Evolutionary conservation across 37 sponge, comb jelly and placozoan species (phyloP).

Genomic region (Ephydatia muelleri): DNA sequence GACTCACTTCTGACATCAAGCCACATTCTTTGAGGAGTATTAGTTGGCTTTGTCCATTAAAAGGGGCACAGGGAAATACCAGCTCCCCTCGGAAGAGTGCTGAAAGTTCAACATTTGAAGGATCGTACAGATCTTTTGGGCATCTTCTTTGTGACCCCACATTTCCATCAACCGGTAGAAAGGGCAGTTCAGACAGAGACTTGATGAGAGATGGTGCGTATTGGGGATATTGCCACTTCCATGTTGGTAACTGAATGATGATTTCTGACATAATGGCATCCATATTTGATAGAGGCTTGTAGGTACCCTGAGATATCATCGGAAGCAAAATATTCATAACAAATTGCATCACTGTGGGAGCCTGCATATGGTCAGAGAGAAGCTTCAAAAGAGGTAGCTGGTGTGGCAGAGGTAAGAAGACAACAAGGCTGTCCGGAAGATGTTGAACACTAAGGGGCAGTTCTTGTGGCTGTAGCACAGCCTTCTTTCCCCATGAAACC

Average conservation of each 20-base stretch:
- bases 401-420: not conserved
- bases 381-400: slow-evolving; percentile 5
- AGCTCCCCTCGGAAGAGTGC: slow-evolving; percentile 34
- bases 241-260: not conserved
- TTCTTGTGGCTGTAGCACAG: slow-evolving; percentile 9
- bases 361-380: not conserved
- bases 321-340: slow-evolving; percentile 7
- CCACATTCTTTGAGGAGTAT: slow-evolving; percentile 13
- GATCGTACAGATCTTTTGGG: slow-evolving; percentile 16
- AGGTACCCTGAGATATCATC: slow-evolving; percentile 5
- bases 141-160: not conserved
- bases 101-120: not conserved
- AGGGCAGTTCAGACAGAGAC: slow-evolving; percentile 4
- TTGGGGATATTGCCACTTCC: not conserved
- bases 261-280: slow-evolving; percentile 27
- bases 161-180: not conserved
- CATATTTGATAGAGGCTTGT: not conserved
- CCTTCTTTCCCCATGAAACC: not conserved
- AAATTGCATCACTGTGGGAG: not conserved
- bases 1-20: slow-evolving; percentile 10
- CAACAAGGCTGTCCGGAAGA: not conserved
- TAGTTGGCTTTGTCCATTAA: not conserved
- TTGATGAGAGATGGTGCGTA: not conserved
- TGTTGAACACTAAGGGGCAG: not conserved
- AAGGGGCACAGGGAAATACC: slow-evolving; percentile 55